Base-by-base conservation (phyloP, 1,140 invertebrate species). In the Spodoptera frugiperda region DNA sequence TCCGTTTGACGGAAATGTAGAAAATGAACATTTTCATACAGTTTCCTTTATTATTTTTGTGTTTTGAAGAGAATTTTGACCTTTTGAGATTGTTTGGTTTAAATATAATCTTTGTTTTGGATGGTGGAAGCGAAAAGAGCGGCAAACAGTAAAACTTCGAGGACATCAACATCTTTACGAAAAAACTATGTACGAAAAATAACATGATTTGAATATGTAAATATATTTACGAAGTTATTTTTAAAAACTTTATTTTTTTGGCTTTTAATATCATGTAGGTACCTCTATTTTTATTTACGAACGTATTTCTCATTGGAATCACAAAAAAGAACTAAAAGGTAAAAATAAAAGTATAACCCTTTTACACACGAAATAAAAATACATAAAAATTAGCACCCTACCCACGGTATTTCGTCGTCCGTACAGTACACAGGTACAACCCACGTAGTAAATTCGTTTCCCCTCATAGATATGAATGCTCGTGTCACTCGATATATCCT, bases 11-110 rank as follows among this genome's bases (percentile, higher is more conserved):
- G 21, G 19, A 30, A 70, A 21, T 55, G 33, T 55, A n/a, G 57
- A 25, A 75, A 63, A 65, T 44, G 46, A 39, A 25, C 33, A 65
- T 65, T 63, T 75, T 75, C 57, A 65, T 75, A 63, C 57, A 65
- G 57, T 65, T 75, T 53, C 55, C 39, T 30, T 63, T 63, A 44
- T 75, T 51, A 48, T 67, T 49, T 39, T 75, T 65, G 59, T 65
- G 19, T 59, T 59, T 39, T 3, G 54, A 73, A n/a, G 48, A 59
- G 25, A 59, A 46, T 73, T 11, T 49, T 73, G 55, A 61, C 54
- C 55, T 71, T 55, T 71, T 25, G 48, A 44, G 15, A 54, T 17
- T 21, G 44, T 25, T 19, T 12, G 55, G 68, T 46, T 57, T 44
- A 59, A 48, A 61, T 30, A 30, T 53, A 61, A 4, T 61, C 30